Percentiles rank a stretch among this genome's conserved stretches.
Evolutionary conservation across 1,140 invertebrate species (phyloP).

Genomic region (Pseudomyrmex cubaensis): DNA sequence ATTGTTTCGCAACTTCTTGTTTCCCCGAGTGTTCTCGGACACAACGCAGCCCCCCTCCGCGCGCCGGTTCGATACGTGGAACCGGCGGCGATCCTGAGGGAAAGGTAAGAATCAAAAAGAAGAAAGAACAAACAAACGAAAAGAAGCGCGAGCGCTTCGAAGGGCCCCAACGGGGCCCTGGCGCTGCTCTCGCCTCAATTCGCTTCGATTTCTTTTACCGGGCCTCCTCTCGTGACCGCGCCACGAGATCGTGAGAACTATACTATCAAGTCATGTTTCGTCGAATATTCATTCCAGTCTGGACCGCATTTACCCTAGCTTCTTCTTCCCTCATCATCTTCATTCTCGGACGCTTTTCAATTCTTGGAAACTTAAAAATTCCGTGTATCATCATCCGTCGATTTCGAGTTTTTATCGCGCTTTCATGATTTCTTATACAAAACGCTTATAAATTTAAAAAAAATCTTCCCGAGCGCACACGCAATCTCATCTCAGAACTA

Average conservation of each 20-base stretch:
- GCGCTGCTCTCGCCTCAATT: constrained; percentile 5
- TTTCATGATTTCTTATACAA: background rate
- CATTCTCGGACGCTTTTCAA: background rate
- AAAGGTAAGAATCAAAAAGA: constrained; percentile 32
- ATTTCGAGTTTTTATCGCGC: background rate
- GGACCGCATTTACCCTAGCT: constrained; percentile 2
- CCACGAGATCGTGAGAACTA: constrained; percentile 54
- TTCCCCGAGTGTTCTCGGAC: background rate
- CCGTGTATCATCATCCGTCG: background rate
- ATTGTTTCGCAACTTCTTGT: constrained; percentile 21
- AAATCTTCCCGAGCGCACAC: background rate
- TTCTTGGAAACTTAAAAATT: background rate
- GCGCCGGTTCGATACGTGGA: constrained; percentile 1
- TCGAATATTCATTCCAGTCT: constrained; percentile 24
- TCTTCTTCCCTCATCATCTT: constrained; percentile 14
- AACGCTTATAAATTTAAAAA: background rate
- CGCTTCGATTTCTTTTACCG: constrained; percentile 68
- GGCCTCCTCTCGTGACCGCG: constrained; percentile 46
- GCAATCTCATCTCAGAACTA: background rate
- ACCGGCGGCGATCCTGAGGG: background rate
- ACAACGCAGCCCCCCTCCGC: background rate
- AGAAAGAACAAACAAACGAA: constrained; percentile 17
- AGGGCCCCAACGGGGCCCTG: background rate
- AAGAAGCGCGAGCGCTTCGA: background rate
- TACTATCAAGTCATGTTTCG: constrained; percentile 40